These are phyloP conservation scores for Oophaga sylvatica DNA, from an alignment of 2,797 vertebrate genomes.

Conservation along the genomic window DNA sequence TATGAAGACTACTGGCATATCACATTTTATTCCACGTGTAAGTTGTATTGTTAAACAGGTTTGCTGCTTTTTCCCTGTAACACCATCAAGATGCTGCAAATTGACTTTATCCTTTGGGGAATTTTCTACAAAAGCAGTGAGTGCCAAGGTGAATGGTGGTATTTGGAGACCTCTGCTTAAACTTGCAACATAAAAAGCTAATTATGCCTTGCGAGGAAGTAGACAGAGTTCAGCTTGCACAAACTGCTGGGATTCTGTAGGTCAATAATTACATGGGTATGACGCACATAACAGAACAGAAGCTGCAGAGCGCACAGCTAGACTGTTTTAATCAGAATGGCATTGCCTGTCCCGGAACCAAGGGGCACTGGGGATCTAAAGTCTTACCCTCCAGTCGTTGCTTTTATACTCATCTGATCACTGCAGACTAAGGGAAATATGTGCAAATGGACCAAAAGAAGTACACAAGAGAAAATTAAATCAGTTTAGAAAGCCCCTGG, in stretches of 20 bases:
- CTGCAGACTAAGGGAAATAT: conserved; percentile 51
- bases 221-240: conserved; percentile 48
- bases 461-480: conserved; percentile 47
- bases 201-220: conserved; percentile 59
- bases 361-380: conserved; percentile 52
- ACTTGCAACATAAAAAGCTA: conserved; percentile 54
- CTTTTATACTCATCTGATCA: conserved; percentile 53
- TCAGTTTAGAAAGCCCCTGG: conserved; percentile 43
- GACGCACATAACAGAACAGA: conserved; percentile 51
- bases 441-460: conserved; percentile 24
- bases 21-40: background rate
- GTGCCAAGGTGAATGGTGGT: conserved; percentile 33
- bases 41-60: conserved; percentile 7
- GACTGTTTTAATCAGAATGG: conserved; percentile 50
- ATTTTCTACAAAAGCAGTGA: background rate
- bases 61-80: background rate
- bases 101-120: conserved; percentile 30
- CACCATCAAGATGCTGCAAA: conserved; percentile 34
- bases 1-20: background rate
- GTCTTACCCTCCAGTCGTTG: conserved; percentile 50
- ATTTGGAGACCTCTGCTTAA: conserved; percentile 52
- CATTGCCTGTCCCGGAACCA: conserved; percentile 43
- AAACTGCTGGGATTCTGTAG: conserved; percentile 52
- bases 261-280: conserved; percentile 55
- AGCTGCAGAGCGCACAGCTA: conserved; percentile 35